Conservation (phyloP, 2,113 vertebrate species). For the Tyrannus savana region DNA sequence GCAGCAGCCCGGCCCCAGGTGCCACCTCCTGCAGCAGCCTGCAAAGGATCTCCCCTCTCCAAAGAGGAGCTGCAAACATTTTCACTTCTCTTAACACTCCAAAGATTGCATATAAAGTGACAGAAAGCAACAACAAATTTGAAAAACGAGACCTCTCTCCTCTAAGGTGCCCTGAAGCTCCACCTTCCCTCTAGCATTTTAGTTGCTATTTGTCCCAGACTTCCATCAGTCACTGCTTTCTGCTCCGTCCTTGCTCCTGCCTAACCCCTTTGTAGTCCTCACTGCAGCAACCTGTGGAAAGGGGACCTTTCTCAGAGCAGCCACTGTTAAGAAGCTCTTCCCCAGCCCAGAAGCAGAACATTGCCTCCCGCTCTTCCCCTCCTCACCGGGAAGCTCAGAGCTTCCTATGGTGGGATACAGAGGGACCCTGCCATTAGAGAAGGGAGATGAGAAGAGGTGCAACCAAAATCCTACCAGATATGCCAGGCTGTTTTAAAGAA, state of each 20-base stretch:
- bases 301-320: neutral
- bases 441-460: neutral
- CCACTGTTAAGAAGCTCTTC: neutral
- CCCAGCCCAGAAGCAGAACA: neutral
- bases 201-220: neutral
- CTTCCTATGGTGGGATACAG: neutral
- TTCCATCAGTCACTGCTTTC: neutral
- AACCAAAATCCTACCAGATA: neutral
- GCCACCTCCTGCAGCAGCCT: neutral
- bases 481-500: neutral
- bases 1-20: neutral
- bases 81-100: neutral
- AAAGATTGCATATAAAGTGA: neutral
- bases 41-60: neutral
- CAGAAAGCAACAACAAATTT: neutral
- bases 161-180: neutral
- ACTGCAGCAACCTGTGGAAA: neutral
- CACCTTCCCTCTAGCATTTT: neutral
- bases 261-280: neutral
- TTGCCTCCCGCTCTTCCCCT: neutral
- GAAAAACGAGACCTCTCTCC: neutral
- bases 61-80: neutral
- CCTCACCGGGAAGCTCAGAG: neutral
- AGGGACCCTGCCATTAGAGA: neutral
- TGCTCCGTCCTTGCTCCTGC: neutral